Evolutionary conservation across 2,113 vertebrate genomes (phyloP).

Genomic region (Barnardius zonarius): DNA sequence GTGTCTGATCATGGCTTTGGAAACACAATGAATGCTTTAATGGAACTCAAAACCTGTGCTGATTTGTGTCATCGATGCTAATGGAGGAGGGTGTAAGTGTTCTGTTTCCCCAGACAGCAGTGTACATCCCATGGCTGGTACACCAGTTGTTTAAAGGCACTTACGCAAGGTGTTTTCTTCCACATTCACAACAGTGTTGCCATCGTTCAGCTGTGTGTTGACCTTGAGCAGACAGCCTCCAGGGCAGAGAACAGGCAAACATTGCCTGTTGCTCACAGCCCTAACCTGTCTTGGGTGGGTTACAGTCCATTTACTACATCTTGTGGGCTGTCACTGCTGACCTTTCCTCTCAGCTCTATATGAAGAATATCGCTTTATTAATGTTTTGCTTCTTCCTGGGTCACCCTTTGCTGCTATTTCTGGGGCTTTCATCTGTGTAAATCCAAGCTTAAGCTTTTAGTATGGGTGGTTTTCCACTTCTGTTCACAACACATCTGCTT

Average conservation of each 20-base stretch:
- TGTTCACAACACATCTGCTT: neutral
- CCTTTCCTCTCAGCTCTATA: neutral
- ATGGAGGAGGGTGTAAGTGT: neutral
- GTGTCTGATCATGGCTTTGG: neutral
- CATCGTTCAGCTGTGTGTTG: neutral
- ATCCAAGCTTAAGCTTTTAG: neutral
- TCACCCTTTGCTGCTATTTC: neutral
- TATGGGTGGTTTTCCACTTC: neutral
- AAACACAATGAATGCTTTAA: neutral
- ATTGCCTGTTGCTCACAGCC: neutral
- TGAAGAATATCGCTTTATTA: neutral
- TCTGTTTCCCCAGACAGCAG: neutral
- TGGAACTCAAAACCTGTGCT: neutral
- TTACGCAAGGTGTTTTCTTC: neutral
- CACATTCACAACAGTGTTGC: neutral
- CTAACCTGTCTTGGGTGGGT: accelerated
- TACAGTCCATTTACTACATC: neutral
- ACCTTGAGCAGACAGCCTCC: neutral
- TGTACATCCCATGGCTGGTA: accelerated
- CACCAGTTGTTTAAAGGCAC: neutral
- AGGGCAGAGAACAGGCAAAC: neutral
- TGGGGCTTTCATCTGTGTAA: neutral
- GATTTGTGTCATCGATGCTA: neutral
- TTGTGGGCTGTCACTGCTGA: neutral
- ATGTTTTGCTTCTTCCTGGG: neutral